Evolutionary conservation across 2,113 vertebrate genomes (phyloP), one percentile per base, ranked within the genome.

Genomic region (Lynx canadensis): DNA sequence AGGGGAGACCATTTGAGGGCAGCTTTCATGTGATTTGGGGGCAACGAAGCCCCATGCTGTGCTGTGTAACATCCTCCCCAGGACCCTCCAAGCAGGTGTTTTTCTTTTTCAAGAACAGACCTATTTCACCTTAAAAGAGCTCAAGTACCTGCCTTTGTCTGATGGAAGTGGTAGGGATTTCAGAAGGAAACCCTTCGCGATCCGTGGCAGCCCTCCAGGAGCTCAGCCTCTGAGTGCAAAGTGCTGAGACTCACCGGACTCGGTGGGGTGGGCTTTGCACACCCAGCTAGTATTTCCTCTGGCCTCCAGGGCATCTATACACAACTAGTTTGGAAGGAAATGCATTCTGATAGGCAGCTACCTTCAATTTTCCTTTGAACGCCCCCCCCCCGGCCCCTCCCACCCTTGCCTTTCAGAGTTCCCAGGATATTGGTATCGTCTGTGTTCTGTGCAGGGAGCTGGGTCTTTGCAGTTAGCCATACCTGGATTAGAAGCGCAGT

Each of bases 161-260:
- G 52, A 14, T 36, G 36, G 29, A 29, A 31, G 9, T 33, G 36
- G 31, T 31, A 7, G 60, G 25, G 27, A 19, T 60, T 57, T 50
- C 25, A 65, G 25, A 36, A 25, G 29, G 33, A 38, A 63, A 38
- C 14, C 23, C 23, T 9, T 19, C 9, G 16, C 36, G 12, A 57
- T 19, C 41, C 36, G 6, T 0, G 0, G 18, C 3, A 23, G 7
- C 12, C 52, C 25, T 41, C 38, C 7, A 14, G 27, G 18, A 86
- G 52, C 41, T n/a, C 18, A 18, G 23, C 10, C 4, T 2, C 16
- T 4, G 31, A 45, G 33, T 11, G 57, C 2, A 4, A 3, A 8
- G 25, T 2, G 48, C 36, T 31, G 21, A 7, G 41, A 8, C 0
- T 0, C 21, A 14, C 52, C 2, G 2, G 36, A 21, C 19, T 38